phyloP scores from a whole-genome alignment of 2,888 invertebrate species.

The Mamestra brassicae region DNA sequence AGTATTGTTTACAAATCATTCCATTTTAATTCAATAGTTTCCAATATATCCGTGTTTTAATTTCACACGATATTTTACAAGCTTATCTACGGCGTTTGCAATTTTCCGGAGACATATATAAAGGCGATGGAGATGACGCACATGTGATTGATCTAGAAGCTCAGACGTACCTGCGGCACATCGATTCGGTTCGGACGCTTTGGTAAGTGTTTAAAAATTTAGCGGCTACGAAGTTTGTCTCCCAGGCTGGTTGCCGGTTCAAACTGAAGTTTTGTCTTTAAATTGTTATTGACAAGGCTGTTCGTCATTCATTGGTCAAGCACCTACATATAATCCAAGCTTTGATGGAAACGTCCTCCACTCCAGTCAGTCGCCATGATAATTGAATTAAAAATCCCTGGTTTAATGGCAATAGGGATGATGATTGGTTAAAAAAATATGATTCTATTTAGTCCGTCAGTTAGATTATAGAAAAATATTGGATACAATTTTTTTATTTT shows the following conservation, averaged over 20 bases:
- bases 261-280: neutral
- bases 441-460: too few species aligned
- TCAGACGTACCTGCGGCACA: neutral
- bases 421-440: too few species aligned
- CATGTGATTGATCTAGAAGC: constrained; percentile 7
- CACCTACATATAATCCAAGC: neutral
- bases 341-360: neutral
- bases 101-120: neutral
- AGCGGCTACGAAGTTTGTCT: constrained; percentile 19
- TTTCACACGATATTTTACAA: too few species aligned
- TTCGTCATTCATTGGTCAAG: neutral
- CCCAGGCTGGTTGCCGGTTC: neutral
- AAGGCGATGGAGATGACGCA: neutral
- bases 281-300: constrained; percentile 16
- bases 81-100: too few species aligned
- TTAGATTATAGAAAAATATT: too few species aligned
- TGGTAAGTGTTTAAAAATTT: constrained; percentile 39
- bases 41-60: too few species aligned
- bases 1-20: too few species aligned
- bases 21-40: too few species aligned
- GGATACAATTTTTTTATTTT: too few species aligned
- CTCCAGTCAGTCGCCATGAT: neutral
- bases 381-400: neutral
- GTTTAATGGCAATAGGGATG: too few species aligned
- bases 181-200: constrained; percentile 14